These are phyloP conservation scores for Siphlonurus alternatus DNA, from an alignment of 2,888 invertebrate genomes.

Conservation along the genomic window DNA sequence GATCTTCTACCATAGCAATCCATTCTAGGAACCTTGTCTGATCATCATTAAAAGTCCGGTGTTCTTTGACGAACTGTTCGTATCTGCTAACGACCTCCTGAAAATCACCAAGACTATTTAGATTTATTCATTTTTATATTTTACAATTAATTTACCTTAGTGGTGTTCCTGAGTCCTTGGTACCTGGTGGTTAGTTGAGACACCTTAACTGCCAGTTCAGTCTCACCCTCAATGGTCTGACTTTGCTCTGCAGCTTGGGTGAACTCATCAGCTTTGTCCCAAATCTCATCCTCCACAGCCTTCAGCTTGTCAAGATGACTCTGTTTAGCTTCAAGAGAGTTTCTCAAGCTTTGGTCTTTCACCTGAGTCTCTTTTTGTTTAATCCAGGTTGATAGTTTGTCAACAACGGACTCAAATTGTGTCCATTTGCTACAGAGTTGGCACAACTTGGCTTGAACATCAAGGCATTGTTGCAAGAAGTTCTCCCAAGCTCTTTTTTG, in stretches of 20 bases:
- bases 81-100: constrained; percentile 66
- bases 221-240: constrained; percentile 50
- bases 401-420: constrained; percentile 59
- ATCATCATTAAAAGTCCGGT: constrained; percentile 56
- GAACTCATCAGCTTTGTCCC: constrained; percentile 47
- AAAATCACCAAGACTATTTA: constrained; percentile 11
- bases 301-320: constrained; percentile 61
- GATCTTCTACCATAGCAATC: constrained; percentile 52
- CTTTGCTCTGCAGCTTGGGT: constrained; percentile 47
- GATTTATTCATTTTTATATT: not conserved
- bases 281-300: constrained; percentile 50
- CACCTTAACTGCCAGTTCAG: constrained; percentile 52
- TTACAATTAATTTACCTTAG: constrained; percentile 31
- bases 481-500: constrained; percentile 57
- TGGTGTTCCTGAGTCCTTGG: constrained; percentile 60
- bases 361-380: constrained; percentile 69
- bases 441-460: constrained; percentile 53
- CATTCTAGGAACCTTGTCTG: constrained; percentile 57
- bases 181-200: constrained; percentile 67
- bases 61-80: constrained; percentile 71
- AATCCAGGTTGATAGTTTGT: constrained; percentile 67
- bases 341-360: constrained; percentile 78
- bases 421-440: constrained; percentile 65
- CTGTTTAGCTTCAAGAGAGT: constrained; percentile 65
- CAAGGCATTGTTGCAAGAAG: constrained; percentile 51